Base-by-base conservation (phyloP, 2,888 invertebrate species). In the Podotricha telesiphe region DNA sequence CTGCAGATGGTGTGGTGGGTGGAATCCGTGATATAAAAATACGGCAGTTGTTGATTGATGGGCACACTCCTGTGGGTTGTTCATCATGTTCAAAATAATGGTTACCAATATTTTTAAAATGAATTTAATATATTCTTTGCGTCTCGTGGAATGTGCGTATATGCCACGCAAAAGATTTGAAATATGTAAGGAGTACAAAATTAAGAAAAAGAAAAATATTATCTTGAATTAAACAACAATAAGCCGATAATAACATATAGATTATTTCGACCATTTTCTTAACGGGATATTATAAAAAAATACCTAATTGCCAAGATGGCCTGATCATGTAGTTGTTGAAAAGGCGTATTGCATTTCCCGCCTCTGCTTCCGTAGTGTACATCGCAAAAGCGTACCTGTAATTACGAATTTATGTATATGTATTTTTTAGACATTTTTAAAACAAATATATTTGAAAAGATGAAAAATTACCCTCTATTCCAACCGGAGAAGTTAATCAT, bases 401-500 rank as follows among this genome's bases (percentile, higher is more conserved):
- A 59, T 45, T 6, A 6, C 6, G 8, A 45, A 40, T 59, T 40
- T 10, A 37, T 11, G n/a, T 22, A n/a, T 22, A 15, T n/a, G 42
- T 11, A 45, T 6, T 45, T 22, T 17, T n/a, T 73, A 69, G 64
- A 48, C 28, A 50, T 17, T 28, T 65, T 40, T 42, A 42, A 22
- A 68, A 37, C 8, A 50, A 40, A 22, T 37, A 7, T 40, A 4
- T 11, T 37, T 3, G 11, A 2, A 42, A 42, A 53, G 11, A 37
- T 15, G 11, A 37, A 55, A 11, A 17, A 34, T 94, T 68, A 96
- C 78, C 96, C 96, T 69, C 96, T 89, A 81, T 96, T 96, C 74
- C 94, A 93, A 0, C 96, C 96, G 13, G 94, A 94, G 79, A 95
- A 95, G 78, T 96, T 95, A 93, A 96, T 96, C 96, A 96, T 96